phyloP scores from a whole-genome alignment of 1,140 invertebrate genomes.

The Neomicropteryx cornuta region DNA sequence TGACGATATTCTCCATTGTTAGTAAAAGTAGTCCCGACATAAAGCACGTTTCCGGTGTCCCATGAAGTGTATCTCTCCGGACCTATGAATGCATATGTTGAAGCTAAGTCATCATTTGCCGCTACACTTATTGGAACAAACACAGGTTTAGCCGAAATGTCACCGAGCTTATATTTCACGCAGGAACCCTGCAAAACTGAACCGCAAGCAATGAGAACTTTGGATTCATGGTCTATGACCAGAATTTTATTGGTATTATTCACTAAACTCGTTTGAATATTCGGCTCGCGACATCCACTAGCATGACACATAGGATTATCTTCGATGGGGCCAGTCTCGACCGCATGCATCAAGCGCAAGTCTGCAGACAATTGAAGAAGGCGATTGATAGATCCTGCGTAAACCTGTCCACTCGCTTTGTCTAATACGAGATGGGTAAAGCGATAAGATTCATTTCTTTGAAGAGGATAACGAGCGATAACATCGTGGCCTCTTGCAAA shows the following conservation, averaged over 20 bases:
- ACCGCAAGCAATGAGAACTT: constrained; percentile 77
- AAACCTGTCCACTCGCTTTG: constrained; percentile 49
- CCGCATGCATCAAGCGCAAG: constrained; percentile 56
- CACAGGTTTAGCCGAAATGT: constrained; percentile 65
- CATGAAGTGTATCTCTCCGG: constrained; percentile 74
- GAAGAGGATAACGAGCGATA: background rate
- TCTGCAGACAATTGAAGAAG: constrained; percentile 70
- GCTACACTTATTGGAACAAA: constrained; percentile 73
- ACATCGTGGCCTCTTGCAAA: background rate
- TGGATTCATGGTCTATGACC: constrained; percentile 71
- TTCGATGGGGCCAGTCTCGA: constrained; percentile 58
- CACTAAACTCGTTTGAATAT: constrained; percentile 54
- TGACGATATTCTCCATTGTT: constrained; percentile 87
- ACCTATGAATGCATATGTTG: constrained; percentile 90
- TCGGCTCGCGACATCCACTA: constrained; percentile 57
- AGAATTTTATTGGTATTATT: constrained; percentile 90
- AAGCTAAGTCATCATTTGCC: constrained; percentile 82
- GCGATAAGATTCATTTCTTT: constrained; percentile 28
- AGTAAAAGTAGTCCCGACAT: constrained; percentile 91
- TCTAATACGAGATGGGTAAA: constrained; percentile 44
- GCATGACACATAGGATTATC: constrained; percentile 85
- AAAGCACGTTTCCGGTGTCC: constrained; percentile 70
- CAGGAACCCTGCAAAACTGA: constrained; percentile 82
- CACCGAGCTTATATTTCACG: constrained; percentile 69
- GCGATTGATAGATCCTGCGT: constrained; percentile 73